Conservation (phyloP, 2,888 invertebrate genomes). For the Cheiracanthium punctorium region DNA sequence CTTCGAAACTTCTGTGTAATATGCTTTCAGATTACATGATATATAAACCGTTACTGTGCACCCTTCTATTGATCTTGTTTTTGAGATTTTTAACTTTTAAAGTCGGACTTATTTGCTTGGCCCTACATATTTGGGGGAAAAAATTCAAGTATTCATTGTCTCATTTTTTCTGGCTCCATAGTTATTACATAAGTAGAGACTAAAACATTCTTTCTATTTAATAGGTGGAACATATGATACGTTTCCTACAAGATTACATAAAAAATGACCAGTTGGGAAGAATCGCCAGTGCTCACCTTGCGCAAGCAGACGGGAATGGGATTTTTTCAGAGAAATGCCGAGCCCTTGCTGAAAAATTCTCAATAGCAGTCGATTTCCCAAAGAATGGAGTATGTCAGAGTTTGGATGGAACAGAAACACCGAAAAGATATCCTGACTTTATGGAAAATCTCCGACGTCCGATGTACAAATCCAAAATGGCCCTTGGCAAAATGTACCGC, state of each 20-base stretch:
- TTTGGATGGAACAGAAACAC: slow-evolving; percentile 55
- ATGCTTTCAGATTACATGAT: too few relatives aligned
- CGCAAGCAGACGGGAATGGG: slow-evolving; percentile 59
- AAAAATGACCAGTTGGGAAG: slow-evolving; percentile 70
- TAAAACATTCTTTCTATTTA: too few relatives aligned
- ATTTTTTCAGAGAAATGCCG: slow-evolving; percentile 49
- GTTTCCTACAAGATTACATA: slow-evolving; percentile 68
- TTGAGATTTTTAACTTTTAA: too few relatives aligned
- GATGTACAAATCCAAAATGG: slow-evolving; percentile 67
- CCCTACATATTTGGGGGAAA: too few relatives aligned
- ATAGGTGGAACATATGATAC: slow-evolving; percentile 64
- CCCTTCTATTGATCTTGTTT: too few relatives aligned
- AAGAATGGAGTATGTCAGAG: slow-evolving; percentile 66
- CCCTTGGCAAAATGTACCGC: slow-evolving; percentile 71
- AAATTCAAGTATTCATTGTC: too few relatives aligned
- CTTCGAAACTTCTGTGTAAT: too few relatives aligned
- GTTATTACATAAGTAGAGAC: too few relatives aligned
- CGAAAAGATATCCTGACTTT: slow-evolving; percentile 70
- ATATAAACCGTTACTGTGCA: too few relatives aligned
- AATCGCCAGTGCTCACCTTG: slow-evolving; percentile 71
- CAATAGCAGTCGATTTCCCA: slow-evolving; percentile 70
- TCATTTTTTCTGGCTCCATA: too few relatives aligned
- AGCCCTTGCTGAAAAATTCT: slow-evolving; percentile 65
- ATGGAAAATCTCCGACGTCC: slow-evolving; percentile 68
- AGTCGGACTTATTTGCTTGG: too few relatives aligned